Evolutionary conservation across 2,888 invertebrate species (phyloP), one percentile per base, ranked within the genome.

Genomic region (Electrophaes corylata): DNA sequence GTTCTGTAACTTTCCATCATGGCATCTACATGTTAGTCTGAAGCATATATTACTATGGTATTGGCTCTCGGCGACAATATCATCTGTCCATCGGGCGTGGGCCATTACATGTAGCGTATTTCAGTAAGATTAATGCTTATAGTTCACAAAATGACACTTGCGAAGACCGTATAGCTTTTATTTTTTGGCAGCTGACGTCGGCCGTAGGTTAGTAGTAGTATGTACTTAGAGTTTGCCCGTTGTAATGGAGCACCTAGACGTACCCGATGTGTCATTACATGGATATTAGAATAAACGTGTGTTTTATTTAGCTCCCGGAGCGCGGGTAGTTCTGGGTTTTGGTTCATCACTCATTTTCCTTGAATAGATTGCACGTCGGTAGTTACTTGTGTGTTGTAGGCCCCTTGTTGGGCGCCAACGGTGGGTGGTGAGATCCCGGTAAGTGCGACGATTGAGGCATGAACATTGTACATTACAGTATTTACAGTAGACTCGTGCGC

Each of bases 181-280:
- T 62, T 60, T 72, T 67, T 67, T 66, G 60, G 43, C 72, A 70
- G 73, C 79, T 78, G 75, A 70, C 69, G 69, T 57, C 75, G 79
- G 81, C 73, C 53, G 86, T 84, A 84, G 80, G 80, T 60, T 77
- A 75, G 75, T 62, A 51, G 43, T 86, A 85, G 85, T 74, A 76
- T 83, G 85, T 84, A 83, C 80, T 81, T 88, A 87, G 86, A 78
- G 81, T 81, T 84, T 84, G 88, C 88, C 83, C 88, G 88, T 84
- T 81, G 88, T 86, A 82, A 84, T 78, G 81, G 85, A 85, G 90
- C 91, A 89, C 89, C 53, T 86, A 86, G 82, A 75, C 78, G 79
- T 86, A 86, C 79, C 79, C 81, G 73, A 84, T 86, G 86, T 90
- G 87, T 89, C 88, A 91, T 91, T 91, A 91, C 88, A 91, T 88